Conservation (phyloP, 1,140 invertebrate genomes). For the Drosophila ohnishii region DNA sequence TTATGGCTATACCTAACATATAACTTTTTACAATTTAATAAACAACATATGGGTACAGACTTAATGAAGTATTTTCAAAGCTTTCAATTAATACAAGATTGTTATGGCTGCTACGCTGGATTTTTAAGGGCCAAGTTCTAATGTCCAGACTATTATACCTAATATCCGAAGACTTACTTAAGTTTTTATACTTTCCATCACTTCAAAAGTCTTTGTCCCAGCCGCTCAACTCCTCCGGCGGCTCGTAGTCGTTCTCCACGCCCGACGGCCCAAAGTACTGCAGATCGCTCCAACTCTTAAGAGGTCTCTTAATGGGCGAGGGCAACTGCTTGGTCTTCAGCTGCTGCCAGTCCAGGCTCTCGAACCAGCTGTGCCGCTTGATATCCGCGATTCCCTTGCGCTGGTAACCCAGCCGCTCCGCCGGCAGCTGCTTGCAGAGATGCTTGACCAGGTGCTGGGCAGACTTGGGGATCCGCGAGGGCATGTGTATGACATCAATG, state of each 20-base stretch:
- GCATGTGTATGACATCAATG: conserved; percentile 94
- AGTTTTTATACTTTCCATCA: not conserved
- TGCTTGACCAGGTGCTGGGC: conserved; percentile 94
- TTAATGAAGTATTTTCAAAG: conserved; percentile 1
- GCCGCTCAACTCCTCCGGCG: conserved; percentile 88
- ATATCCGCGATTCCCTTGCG: conserved; percentile 96
- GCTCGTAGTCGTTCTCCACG: conserved; percentile 84
- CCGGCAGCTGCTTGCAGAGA: conserved; percentile 93
- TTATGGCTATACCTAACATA: not conserved
- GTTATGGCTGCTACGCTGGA: conserved; percentile 19
- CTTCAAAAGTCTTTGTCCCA: conserved; percentile 88
- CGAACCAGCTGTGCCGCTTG: conserved; percentile 96
- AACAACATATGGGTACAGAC: not conserved
- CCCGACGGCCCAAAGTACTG: conserved; percentile 88
- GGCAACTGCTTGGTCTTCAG: conserved; percentile 88
- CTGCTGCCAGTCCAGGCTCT: conserved; percentile 96
- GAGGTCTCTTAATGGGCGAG: conserved; percentile 90
- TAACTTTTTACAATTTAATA: conserved; percentile 3
- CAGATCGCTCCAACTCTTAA: conserved; percentile 86
- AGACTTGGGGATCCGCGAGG: conserved; percentile 89
- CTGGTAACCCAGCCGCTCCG: conserved; percentile 96
- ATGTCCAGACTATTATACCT: conserved; percentile 6
- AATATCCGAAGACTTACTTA: conserved; percentile 17
- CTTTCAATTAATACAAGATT: conserved; percentile 8
- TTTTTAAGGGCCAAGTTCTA: not conserved